A percentile compares a stretch with the other conserved stretches of the same genome.
Evolutionary conservation across 2,888 invertebrate genomes (phyloP).

Genomic region (Caenorhabditis sp.): DNA sequence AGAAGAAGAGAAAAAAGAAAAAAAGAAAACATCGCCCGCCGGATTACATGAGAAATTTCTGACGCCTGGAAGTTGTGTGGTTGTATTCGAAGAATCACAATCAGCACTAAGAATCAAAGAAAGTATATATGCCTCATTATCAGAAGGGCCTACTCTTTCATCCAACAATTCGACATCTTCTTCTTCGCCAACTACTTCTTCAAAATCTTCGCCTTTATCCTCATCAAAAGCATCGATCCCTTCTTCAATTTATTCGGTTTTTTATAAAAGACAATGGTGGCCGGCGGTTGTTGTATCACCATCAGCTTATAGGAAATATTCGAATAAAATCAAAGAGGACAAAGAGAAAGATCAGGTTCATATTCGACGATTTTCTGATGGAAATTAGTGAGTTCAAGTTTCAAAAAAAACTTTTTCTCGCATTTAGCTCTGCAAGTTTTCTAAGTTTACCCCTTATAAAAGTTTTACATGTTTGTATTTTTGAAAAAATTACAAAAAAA

Average conservation of each 20-base stretch:
- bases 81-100: not conserved
- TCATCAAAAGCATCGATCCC: not conserved
- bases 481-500: too few species aligned
- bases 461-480: too few species aligned
- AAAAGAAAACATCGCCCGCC: not conserved
- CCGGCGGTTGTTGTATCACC: constrained; percentile 21
- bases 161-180: not conserved
- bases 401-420: too few species aligned
- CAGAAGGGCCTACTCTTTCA: not conserved
- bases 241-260: not conserved
- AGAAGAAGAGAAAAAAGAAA: constrained; percentile 4
- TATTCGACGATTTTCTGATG: constrained; percentile 40
- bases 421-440: too few species aligned
- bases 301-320: constrained; percentile 9
- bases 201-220: not conserved
- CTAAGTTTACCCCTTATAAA: too few species aligned
- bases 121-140: not conserved
- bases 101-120: not conserved
- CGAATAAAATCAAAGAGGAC: not conserved
- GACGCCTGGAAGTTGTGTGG: constrained; percentile 1
- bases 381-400: constrained; percentile 38
- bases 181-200: not conserved
- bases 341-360: constrained; percentile 21
- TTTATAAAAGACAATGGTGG: constrained; percentile 16
- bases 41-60: not conserved